Conservation (phyloP, 2,797 vertebrate species). For the Scyliorhinus canicula region DNA sequence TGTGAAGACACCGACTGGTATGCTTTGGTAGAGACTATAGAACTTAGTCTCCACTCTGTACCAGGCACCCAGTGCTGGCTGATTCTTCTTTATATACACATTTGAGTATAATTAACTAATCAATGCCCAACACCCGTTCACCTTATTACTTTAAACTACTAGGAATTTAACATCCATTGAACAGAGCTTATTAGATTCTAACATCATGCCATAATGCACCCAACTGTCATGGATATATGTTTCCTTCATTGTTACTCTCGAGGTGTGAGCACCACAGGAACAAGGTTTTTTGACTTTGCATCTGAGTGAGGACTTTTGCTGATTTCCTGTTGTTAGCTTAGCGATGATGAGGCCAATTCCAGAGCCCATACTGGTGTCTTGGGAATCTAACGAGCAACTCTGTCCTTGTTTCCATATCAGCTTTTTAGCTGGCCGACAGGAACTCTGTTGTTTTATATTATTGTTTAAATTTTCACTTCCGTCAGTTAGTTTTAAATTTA, state of each 20-base stretch:
- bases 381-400: neutral
- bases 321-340: neutral
- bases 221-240: neutral
- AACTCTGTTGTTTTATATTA: neutral
- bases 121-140: too few relatives aligned
- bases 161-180: too few relatives aligned
- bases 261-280: neutral
- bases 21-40: too few relatives aligned
- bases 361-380: neutral
- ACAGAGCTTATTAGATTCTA: too few relatives aligned
- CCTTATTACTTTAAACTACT: too few relatives aligned
- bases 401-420: neutral
- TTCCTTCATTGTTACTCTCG: neutral
- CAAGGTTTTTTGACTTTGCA: neutral
- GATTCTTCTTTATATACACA: too few relatives aligned
- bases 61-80: too few relatives aligned
- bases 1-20: too few relatives aligned
- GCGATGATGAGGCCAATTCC: neutral
- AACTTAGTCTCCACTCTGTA: too few relatives aligned
- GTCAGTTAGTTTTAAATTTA: neutral
- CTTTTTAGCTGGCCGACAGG: neutral
- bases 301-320: neutral
- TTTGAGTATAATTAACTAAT: too few relatives aligned
- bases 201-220: neutral
- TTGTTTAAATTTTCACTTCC: neutral